phyloP scores from a whole-genome alignment of 2,113 vertebrate genomes.

The Burhinus oedicnemus region DNA sequence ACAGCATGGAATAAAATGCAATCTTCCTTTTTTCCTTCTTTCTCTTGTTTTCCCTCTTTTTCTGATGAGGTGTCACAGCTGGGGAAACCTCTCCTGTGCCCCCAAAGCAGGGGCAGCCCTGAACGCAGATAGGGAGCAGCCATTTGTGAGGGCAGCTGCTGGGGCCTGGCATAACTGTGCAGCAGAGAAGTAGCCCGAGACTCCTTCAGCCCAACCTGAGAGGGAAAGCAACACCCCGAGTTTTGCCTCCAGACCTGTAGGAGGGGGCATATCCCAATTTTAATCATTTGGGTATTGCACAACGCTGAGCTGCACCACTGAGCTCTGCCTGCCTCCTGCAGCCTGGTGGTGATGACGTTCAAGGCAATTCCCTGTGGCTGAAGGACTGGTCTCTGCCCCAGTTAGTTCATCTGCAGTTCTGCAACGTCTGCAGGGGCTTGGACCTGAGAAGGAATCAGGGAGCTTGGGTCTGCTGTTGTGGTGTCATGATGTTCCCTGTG shows the following conservation, averaged over 20 bases:
- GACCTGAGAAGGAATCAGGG: neutral
- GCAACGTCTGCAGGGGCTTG: rapidly evolving
- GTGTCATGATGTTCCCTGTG: neutral
- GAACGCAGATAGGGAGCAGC: neutral
- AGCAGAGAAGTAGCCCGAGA: neutral
- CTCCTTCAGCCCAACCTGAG: neutral
- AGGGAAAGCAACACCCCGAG: neutral
- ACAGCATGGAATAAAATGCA: neutral
- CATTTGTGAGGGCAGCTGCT: neutral
- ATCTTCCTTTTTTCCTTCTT: neutral
- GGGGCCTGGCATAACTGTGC: neutral
- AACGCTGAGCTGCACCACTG: neutral
- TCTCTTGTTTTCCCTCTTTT: neutral
- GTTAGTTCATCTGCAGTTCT: neutral
- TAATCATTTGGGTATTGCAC: neutral
- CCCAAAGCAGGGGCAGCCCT: neutral
- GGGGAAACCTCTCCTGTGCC: neutral
- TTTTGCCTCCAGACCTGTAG: neutral
- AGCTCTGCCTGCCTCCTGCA: neutral
- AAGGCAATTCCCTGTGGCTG: neutral
- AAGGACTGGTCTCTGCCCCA: neutral
- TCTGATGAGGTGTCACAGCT: neutral
- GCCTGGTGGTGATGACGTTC: rapidly evolving
- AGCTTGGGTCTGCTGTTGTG: neutral
- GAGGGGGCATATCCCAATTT: neutral